A percentile compares a stretch with the other conserved stretches of the same genome.
Evolutionary conservation across 2,888 invertebrate species (phyloP).

Genomic region (Sisyra terminalis): DNA sequence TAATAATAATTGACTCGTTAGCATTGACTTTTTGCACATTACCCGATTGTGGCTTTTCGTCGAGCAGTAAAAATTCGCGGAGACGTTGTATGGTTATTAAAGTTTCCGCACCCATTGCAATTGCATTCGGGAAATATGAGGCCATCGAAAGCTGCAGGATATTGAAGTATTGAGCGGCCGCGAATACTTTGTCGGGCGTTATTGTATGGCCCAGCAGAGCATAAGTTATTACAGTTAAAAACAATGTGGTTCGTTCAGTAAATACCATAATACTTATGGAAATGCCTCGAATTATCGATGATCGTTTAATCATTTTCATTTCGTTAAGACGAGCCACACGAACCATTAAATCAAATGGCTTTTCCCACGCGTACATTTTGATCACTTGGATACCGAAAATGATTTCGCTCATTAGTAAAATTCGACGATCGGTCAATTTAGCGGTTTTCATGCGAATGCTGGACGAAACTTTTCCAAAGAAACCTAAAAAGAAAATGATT

Average conservation of each 20-base stretch:
- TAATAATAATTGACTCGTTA: slow-evolving; percentile 12
- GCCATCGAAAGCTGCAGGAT: slow-evolving; percentile 37
- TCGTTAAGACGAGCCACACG: slow-evolving; percentile 32
- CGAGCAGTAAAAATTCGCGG: neutral
- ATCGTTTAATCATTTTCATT: slow-evolving; percentile 38
- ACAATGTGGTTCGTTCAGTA: slow-evolving; percentile 63
- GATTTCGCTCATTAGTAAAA: slow-evolving; percentile 89
- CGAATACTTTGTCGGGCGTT: slow-evolving; percentile 53
- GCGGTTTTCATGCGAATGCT: slow-evolving; percentile 63
- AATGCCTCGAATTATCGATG: slow-evolving; percentile 44
- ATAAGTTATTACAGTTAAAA: slow-evolving; percentile 54
- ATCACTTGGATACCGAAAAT: slow-evolving; percentile 82
- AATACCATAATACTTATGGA: slow-evolving; percentile 65
- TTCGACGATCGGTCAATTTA: slow-evolving; percentile 70
- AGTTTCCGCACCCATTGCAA: neutral
- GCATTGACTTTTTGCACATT: neutral
- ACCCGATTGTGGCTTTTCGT: slow-evolving; percentile 16
- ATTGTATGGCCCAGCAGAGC: slow-evolving; percentile 45
- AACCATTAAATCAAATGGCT: slow-evolving; percentile 46
- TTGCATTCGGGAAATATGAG: slow-evolving; percentile 17
- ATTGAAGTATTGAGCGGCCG: slow-evolving; percentile 36
- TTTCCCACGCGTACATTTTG: slow-evolving; percentile 62
- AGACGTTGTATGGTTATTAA: neutral
- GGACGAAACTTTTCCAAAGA: slow-evolving; percentile 45
- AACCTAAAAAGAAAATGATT: slow-evolving; percentile 29